These are phyloP conservation scores for Rhagonycha fulva DNA, from an alignment of 2,888 invertebrate genomes.

Conservation along the genomic window DNA sequence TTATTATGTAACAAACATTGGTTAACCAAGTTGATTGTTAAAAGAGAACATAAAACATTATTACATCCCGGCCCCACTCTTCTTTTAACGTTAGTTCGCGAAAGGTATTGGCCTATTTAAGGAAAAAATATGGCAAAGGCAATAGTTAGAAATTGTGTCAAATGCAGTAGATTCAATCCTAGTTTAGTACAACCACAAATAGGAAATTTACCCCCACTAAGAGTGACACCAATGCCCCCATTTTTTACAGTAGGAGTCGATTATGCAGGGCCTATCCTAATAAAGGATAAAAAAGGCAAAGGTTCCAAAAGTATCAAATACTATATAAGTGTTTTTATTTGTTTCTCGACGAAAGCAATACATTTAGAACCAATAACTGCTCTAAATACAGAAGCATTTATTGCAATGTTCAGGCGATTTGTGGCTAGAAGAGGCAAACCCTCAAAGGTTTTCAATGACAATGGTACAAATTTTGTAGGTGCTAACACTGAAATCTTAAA, in stretches of 20 bases:
- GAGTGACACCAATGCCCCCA: conserved; percentile 25
- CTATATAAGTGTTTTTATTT: conserved; percentile 35
- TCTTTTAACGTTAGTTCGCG: neutral
- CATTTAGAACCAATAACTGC: conserved; percentile 39
- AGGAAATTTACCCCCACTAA: conserved; percentile 36
- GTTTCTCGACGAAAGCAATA: conserved; percentile 35
- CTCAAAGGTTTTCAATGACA: conserved; percentile 12
- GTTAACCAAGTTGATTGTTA: neutral
- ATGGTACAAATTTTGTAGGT: conserved; percentile 29
- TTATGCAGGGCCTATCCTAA: conserved; percentile 34
- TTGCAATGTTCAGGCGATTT: conserved; percentile 33
- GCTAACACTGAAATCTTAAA: conserved; percentile 14
- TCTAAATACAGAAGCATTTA: conserved; percentile 34
- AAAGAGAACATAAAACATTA: neutral
- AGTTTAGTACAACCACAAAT: conserved; percentile 31
- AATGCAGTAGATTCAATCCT: conserved; percentile 27
- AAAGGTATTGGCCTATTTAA: conserved; percentile 18
- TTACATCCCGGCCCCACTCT: conserved; percentile 2
- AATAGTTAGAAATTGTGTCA: conserved; percentile 22
- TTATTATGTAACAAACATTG: neutral
- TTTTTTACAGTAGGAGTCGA: conserved; percentile 33
- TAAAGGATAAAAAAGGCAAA: conserved; percentile 27
- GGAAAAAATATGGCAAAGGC: conserved; percentile 2
- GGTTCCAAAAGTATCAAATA: conserved; percentile 27
- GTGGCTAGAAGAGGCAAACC: conserved; percentile 17